These are phyloP conservation scores for Hephaestus fuliginosus DNA, from an alignment of 2,797 vertebrate species.

Conservation along the genomic window DNA sequence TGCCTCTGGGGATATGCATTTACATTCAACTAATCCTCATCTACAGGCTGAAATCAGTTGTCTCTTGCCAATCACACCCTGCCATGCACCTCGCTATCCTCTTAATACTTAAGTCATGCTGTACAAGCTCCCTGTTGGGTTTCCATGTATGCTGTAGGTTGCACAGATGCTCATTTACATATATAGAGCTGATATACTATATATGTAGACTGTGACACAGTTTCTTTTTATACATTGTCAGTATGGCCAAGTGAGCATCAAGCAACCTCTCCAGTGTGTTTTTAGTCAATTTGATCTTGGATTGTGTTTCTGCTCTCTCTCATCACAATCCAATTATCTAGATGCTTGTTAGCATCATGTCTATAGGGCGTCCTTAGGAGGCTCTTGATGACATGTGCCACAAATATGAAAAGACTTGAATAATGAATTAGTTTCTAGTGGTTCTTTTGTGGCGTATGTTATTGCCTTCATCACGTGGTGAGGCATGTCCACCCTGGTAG, in stretches of 20 bases:
- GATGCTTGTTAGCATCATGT: conserved; percentile 13
- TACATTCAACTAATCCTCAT: conserved; percentile 24
- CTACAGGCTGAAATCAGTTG: conserved; percentile 2
- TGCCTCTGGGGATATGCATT: neutral
- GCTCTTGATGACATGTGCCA: conserved; percentile 4
- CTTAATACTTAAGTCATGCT: neutral
- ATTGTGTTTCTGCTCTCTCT: conserved; percentile 30
- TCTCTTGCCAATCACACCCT: conserved; percentile 16
- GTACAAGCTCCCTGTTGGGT: conserved; percentile 1
- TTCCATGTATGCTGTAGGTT: conserved; percentile 1
- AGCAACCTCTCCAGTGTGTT: conserved; percentile 15
- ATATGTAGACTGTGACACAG: neutral
- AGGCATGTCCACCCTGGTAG: conserved; percentile 19
- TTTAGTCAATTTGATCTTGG: conserved; percentile 11
- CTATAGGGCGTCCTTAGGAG: conserved; percentile 15
- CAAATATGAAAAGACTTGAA: conserved; percentile 31
- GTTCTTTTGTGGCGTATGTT: conserved; percentile 35
- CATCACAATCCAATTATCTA: conserved; percentile 21
- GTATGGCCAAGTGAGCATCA: neutral
- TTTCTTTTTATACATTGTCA: conserved; percentile 3
- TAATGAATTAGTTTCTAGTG: conserved; percentile 36
- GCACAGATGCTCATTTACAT: conserved; percentile 29
- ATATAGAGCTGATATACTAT: conserved; percentile 3
- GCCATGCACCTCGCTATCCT: neutral
- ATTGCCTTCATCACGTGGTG: conserved; percentile 21